A percentile compares a stretch with the other conserved stretches of the same genome.
Conservation (phyloP, 2,113 vertebrate species). For the Gracilinanus agilis region DNA sequence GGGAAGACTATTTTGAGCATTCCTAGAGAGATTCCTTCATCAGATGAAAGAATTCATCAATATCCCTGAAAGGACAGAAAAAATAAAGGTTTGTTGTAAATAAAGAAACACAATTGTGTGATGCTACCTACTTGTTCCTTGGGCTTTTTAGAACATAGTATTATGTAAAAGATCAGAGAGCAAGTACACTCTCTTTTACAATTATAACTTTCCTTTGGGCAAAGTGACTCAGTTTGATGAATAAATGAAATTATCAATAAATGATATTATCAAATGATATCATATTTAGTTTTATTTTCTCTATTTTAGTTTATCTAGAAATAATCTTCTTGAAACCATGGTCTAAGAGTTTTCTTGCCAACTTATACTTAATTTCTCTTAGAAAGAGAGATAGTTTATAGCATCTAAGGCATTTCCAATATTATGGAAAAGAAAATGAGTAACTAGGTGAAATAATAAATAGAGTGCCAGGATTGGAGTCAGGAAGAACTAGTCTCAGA, state of each 20-base stretch:
- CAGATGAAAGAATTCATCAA: neutral
- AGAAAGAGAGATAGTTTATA: too few species aligned
- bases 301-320: neutral
- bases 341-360: neutral
- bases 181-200: neutral
- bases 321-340: neutral
- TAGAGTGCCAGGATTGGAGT: too few species aligned
- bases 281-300: neutral
- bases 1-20: neutral
- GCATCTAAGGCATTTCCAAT: neutral
- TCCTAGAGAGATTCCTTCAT: neutral
- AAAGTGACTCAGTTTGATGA: neutral
- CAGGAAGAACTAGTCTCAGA: too few species aligned
- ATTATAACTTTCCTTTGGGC: neutral
- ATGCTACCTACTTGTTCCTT: neutral
- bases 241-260: neutral
- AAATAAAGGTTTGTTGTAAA: neutral
- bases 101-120: neutral
- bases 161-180: neutral
- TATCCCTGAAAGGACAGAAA: neutral
- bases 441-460: too few species aligned
- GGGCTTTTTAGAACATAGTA: neutral
- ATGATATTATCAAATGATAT: neutral
- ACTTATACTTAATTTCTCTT: slow-evolving; percentile 8
- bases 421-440: neutral